Evolutionary conservation across 2,888 invertebrate genomes (phyloP), one percentile per base, ranked within the genome.

Genomic region (Cylloceria caligata): DNA sequence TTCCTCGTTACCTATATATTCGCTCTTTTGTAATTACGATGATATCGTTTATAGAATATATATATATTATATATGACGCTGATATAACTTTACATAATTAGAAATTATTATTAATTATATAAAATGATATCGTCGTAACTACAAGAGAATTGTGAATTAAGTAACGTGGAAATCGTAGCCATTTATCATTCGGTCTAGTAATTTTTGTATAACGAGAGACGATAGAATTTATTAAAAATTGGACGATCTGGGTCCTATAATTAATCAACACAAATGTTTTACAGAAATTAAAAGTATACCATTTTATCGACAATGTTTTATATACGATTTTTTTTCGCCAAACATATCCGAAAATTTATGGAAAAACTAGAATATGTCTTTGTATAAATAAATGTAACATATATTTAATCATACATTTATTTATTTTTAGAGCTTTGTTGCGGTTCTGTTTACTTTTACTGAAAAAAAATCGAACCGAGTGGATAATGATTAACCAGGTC

Each of bases 51-150:
- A n/a, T n/a, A n/a, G n/a, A n/a, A n/a, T n/a, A n/a, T n/a, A n/a
- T n/a, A n/a, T n/a, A n/a, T n/a, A n/a, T n/a, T n/a, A n/a, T n/a
- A n/a, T n/a, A n/a, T n/a, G n/a, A n/a, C n/a, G n/a, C n/a, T n/a
- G n/a, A n/a, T n/a, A n/a, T n/a, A n/a, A n/a, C n/a, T n/a, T n/a
- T n/a, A n/a, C n/a, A n/a, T n/a, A n/a, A n/a, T n/a, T n/a, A n/a
- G n/a, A n/a, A n/a, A n/a, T n/a, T n/a, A n/a, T n/a, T n/a, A n/a
- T n/a, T n/a, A n/a, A n/a, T n/a, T n/a, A n/a, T n/a, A n/a, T n/a
- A n/a, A n/a, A 30, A 65, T 65, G 45, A 65, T 65, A 30, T 42
- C 16, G 30, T 27, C 47, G 65, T 47, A 45, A 65, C 45, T 16
- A 47, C 47, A 42, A 13, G 16, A 45, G 45, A 45, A 16, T 21